Evolutionary conservation across 1,140 invertebrate species (phyloP).

Genomic region (Polypedilum vanderplanki): DNA sequence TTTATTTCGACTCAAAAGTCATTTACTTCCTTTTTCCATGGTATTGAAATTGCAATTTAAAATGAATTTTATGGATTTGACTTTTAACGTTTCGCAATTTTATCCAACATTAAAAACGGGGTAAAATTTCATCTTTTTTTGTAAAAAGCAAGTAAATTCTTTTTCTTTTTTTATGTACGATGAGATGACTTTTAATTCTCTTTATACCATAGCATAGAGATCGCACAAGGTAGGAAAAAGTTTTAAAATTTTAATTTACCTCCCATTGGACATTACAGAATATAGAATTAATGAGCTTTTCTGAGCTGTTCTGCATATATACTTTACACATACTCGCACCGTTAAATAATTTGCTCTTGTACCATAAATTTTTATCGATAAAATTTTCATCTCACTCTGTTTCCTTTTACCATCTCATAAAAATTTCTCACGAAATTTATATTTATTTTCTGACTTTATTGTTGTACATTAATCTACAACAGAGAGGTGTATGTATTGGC

Average conservation of each 20-base stretch:
- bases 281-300: slow-evolving; percentile 20
- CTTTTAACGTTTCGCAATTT: neutral
- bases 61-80: slow-evolving; percentile 14
- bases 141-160: too few relatives aligned
- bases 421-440: neutral
- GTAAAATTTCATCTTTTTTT: too few relatives aligned
- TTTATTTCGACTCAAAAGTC: neutral
- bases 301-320: neutral
- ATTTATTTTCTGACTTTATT: neutral
- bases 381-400: neutral
- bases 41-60: neutral
- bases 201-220: too few relatives aligned
- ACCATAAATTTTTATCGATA: slow-evolving; percentile 21
- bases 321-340: neutral
- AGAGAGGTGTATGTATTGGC: neutral
- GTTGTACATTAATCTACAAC: neutral
- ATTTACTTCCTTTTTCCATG: neutral
- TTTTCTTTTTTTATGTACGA: too few relatives aligned
- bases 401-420: slow-evolving; percentile 3
- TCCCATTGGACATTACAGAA: neutral
- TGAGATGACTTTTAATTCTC: too few relatives aligned
- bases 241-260: neutral
- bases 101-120: too few relatives aligned
- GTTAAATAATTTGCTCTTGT: slow-evolving; percentile 3
- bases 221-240: too few relatives aligned